Percentiles rank a stretch among this genome's conserved stretches.
Conservation (phyloP, 2,888 invertebrate species). For the Esperia sulphurella region DNA sequence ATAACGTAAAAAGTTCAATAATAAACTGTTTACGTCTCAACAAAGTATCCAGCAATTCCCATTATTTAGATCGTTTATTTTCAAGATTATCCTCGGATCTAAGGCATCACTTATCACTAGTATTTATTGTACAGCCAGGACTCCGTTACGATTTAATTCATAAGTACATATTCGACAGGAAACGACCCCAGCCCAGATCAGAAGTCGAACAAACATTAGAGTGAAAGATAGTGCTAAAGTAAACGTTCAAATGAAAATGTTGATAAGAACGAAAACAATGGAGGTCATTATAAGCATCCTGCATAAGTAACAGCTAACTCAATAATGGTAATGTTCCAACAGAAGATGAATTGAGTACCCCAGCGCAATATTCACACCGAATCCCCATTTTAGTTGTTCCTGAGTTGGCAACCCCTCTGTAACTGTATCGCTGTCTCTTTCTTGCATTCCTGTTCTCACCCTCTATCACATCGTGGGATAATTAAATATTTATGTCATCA, state of each 20-base stretch:
- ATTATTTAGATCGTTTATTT: too few species aligned
- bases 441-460: conserved; percentile 48
- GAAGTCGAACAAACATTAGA: too few species aligned
- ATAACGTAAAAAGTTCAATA: too few species aligned
- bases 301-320: conserved; percentile 14
- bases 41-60: too few species aligned
- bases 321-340: conserved; percentile 26
- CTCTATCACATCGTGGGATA: conserved; percentile 65
- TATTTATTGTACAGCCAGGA: too few species aligned
- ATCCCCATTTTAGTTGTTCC: conserved; percentile 46
- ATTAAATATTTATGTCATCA: conserved; percentile 74
- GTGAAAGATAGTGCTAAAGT: too few species aligned
- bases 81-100: too few species aligned
- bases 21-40: too few species aligned
- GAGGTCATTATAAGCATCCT: conserved; percentile 13
- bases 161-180: too few species aligned
- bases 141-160: too few species aligned
- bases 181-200: too few species aligned
- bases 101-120: too few species aligned
- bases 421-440: conserved; percentile 55
- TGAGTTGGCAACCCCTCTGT: conserved; percentile 64
- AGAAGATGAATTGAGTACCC: conserved; percentile 27
- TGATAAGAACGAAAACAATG: conserved; percentile 7
- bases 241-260: not conserved
- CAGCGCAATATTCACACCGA: conserved; percentile 46